phyloP scores from a whole-genome alignment of 2,797 vertebrate genomes.

The Ctenosaura bakeri region DNA sequence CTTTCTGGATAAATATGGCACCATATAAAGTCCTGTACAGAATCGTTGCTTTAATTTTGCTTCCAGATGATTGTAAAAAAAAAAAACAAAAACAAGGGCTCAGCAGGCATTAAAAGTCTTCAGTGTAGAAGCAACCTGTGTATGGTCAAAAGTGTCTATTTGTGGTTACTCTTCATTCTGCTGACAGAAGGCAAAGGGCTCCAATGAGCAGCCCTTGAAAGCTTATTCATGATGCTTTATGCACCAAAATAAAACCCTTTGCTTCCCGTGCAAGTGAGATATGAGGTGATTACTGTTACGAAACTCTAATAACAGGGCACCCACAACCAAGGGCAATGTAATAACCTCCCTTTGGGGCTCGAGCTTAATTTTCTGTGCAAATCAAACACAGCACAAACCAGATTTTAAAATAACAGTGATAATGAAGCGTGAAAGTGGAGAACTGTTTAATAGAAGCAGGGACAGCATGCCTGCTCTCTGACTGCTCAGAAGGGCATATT shows the following conservation, averaged over 20 bases:
- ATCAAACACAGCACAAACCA: conserved; percentile 2
- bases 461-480: background rate
- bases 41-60: background rate
- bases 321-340: background rate
- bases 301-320: background rate
- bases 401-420: conserved; percentile 39
- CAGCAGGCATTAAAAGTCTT: background rate
- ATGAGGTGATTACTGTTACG: background rate
- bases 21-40: background rate
- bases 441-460: background rate
- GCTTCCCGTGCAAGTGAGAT: background rate
- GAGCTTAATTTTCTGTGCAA: conserved; percentile 20
- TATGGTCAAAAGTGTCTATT: background rate
- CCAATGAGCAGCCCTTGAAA: conserved; percentile 9
- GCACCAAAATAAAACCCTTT: conserved; percentile 14
- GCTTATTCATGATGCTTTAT: background rate
- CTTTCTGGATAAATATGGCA: background rate
- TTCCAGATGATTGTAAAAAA: background rate
- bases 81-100: background rate
- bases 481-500: background rate
- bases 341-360: conserved; percentile 24
- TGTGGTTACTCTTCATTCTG: background rate
- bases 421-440: conserved; percentile 11
- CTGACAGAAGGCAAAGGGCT: background rate
- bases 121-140: background rate